Evolutionary conservation across 2,888 invertebrate species (phyloP).

Genomic region (Xanthia togata): DNA sequence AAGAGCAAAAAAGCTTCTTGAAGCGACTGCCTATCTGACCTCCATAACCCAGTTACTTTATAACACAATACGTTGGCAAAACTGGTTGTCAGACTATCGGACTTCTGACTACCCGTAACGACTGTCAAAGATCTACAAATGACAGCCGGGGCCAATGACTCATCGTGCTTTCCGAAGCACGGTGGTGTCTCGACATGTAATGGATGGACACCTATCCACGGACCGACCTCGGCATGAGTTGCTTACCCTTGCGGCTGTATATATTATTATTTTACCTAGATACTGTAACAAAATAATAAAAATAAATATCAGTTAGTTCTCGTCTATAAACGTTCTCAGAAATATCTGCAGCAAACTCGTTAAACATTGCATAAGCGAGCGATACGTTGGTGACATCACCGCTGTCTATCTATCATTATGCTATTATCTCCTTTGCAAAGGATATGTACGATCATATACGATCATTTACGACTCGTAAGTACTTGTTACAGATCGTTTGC

Average conservation of each 20-base stretch:
- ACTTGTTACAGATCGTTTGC: constrained; percentile 58
- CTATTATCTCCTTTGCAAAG: constrained; percentile 63
- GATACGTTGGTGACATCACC: constrained; percentile 59
- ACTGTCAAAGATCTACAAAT: not conserved
- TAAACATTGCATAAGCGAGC: constrained; percentile 34
- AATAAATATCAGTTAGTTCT: not conserved
- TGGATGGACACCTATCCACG: not conserved
- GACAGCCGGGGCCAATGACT: not conserved
- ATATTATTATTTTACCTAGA: not conserved
- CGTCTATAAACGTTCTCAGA: not conserved
- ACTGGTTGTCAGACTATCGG: not conserved
- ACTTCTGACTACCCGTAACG: not conserved
- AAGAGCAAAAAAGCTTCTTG: not conserved
- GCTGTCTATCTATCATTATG: constrained; percentile 61
- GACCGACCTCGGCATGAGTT: not conserved
- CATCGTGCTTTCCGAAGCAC: not conserved
- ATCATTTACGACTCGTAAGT: constrained; percentile 66
- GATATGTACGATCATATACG: constrained; percentile 64
- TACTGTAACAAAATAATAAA: not conserved
- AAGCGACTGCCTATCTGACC: not conserved
- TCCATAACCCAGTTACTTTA: not conserved
- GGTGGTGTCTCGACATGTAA: not conserved
- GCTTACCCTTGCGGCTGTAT: not conserved
- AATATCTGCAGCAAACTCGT: constrained; percentile 33
- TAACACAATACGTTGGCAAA: not conserved